These are phyloP conservation scores for Muscicapa striata DNA, from an alignment of 2,797 vertebrate species.

Conservation along the genomic window DNA sequence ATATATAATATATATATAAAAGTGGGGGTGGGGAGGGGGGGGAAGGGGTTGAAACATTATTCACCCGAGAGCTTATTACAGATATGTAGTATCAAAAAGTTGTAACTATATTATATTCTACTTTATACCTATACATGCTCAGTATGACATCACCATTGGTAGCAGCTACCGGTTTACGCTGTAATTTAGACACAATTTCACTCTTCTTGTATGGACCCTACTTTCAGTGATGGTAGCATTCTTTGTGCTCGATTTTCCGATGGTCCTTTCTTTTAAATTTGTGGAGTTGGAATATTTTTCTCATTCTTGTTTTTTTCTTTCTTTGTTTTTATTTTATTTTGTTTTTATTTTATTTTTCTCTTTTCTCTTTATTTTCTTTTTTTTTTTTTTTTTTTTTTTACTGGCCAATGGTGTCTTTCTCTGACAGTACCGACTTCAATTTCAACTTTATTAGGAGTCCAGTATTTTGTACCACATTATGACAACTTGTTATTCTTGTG, in stretches of 20 bases:
- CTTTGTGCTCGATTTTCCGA: conserved; percentile 62
- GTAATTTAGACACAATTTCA: conserved; percentile 60
- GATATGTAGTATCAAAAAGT: conserved; percentile 71
- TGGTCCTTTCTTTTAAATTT: conserved; percentile 69
- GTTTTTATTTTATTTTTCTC: not conserved
- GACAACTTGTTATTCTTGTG: conserved; percentile 84
- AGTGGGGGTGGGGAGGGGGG: not conserved
- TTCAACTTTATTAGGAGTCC: conserved; percentile 80
- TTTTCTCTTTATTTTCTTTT: not conserved
- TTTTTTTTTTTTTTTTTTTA: not conserved
- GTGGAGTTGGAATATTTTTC: conserved; percentile 69
- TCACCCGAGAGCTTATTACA: conserved; percentile 72
- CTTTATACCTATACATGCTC: conserved; percentile 68
- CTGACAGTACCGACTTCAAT: conserved; percentile 73
- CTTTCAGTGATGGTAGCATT: conserved; percentile 72
- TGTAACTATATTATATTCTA: conserved; percentile 68
- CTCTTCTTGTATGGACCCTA: conserved; percentile 62
- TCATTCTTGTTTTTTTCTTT: conserved; percentile 50
- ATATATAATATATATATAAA: conserved; percentile 69
- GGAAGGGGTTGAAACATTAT: conserved; percentile 63
- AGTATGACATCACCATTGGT: conserved; percentile 64
- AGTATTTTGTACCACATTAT: conserved; percentile 82
- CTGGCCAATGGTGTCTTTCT: conserved; percentile 75
- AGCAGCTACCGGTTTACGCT: conserved; percentile 61
- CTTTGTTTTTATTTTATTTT: not conserved